Evolutionary conservation across 2,888 invertebrate species (phyloP), one percentile per base, ranked within the genome.

Genomic region (Taenaris catops): DNA sequence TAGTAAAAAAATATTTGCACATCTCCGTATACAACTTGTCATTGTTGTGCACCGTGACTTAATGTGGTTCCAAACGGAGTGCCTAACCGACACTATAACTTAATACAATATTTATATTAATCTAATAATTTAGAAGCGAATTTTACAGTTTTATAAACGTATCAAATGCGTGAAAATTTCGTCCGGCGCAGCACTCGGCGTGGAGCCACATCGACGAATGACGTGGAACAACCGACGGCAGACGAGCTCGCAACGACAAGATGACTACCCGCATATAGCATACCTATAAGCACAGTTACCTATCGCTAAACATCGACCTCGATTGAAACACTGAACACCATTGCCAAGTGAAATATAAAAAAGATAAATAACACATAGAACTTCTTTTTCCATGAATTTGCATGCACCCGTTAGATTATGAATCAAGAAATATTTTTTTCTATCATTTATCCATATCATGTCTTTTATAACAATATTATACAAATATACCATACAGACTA

Each of bases 1-100:
- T 83, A 76, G 81, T 84, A 84, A 86, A 86, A 63, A 84, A 86
- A 84, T 81, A 79, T 72, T 80, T 74, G 79, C 79, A 81, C 74
- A 79, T 78, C 70, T 79, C 66, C 62, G 63, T 68, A 60, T 70
- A 70, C 73, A 74, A 70, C 73, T 72, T 72, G 79, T 69, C 66
- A 69, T 66, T 68, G 74, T 72, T 75, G 75, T 78, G 80, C 76
- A 61, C 63, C 58, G 63, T 62, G 64, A 33, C 28, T 44, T 37
- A 39, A 41, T 40, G 40, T 40, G 35, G 35, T 36, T 41, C 41
- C 44, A 44, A 46, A 38, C 36, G 33, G 44, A 32, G 37, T 32
- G 46, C 36, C 17, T 12, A 2, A 5, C 16, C 33, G 27, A 18
- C 8, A 26, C 17, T 14, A 24, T 24, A 33, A n/a, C n/a, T n/a